phyloP scores from a whole-genome alignment of 2,113 vertebrate species.

The Tetrax tetrax region DNA sequence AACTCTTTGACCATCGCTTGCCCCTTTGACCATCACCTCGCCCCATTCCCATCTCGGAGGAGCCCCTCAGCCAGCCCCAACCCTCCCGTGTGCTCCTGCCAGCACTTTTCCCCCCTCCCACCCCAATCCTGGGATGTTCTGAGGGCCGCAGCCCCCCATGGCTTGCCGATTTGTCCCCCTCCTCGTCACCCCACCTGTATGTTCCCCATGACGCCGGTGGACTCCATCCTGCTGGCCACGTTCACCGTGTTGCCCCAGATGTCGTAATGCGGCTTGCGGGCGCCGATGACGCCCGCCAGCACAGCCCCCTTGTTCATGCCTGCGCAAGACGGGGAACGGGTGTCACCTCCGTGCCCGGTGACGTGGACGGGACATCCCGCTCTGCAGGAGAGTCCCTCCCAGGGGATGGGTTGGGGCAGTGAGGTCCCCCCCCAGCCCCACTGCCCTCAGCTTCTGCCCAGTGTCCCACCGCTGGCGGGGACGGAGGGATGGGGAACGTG shows the following conservation, averaged over 20 bases:
- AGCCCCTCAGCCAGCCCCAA: not conserved
- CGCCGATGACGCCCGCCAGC: conserved; percentile 92
- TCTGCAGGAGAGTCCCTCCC: not conserved
- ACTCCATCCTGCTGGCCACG: conserved; percentile 97
- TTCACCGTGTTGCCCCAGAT: conserved; percentile 99
- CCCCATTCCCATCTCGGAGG: not conserved
- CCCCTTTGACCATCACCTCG: not conserved
- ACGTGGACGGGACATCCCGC: not conserved
- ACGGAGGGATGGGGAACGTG: not conserved
- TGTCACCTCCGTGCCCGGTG: not conserved
- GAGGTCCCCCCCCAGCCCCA: no score
- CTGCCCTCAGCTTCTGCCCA: not conserved
- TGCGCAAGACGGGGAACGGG: not conserved
- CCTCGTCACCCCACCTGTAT: conserved; percentile 77
- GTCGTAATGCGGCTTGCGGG: conserved; percentile 94
- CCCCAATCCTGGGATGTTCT: not conserved
- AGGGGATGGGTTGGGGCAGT: not conserved
- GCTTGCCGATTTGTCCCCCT: not conserved
- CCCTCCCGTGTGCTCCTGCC: fast-evolving
- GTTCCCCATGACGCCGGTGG: conserved; percentile 94
- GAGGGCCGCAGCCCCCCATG: fast-evolving
- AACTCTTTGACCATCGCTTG: no score
- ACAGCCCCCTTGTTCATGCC: conserved; percentile 95
- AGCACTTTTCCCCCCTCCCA: not conserved
- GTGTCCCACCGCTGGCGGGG: not conserved